These are phyloP conservation scores for Vanacampus margaritifer DNA, from an alignment of 2,113 vertebrate species.

Conservation along the genomic window DNA sequence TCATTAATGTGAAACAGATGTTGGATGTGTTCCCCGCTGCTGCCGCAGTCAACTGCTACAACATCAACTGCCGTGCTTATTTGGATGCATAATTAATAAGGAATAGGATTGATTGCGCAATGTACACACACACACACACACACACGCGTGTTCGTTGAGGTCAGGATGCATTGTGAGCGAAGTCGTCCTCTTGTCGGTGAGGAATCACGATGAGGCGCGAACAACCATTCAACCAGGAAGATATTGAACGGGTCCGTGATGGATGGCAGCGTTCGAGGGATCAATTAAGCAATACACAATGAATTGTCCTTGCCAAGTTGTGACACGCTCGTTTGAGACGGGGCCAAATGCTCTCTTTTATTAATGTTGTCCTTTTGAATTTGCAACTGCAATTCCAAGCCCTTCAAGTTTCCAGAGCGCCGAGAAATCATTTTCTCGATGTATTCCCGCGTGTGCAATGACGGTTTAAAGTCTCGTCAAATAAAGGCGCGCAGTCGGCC, in stretches of 20 bases:
- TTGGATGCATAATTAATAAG: constrained; percentile 52
- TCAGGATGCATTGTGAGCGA: constrained; percentile 17
- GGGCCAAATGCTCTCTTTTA: constrained; percentile 25
- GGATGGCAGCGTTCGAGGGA: constrained; percentile 70
- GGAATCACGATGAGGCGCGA: constrained; percentile 56
- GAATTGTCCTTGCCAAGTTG: constrained; percentile 70
- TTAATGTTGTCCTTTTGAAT: constrained; percentile 10
- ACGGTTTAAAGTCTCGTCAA: not conserved
- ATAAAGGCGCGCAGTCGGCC: not conserved
- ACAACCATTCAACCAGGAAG: constrained; percentile 59
- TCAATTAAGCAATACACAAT: constrained; percentile 75
- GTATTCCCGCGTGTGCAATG: constrained; percentile 4
- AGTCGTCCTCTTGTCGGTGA: constrained; percentile 22
- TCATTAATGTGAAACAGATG: constrained; percentile 69
- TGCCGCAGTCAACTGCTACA: constrained; percentile 25
- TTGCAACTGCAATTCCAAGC: not conserved
- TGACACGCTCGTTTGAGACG: constrained; percentile 74
- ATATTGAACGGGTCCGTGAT: constrained; percentile 66
- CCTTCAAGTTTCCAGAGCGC: not conserved
- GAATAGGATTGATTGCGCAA: constrained; percentile 19
- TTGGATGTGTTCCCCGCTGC: constrained; percentile 49
- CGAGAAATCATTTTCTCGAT: not conserved
- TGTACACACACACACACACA: no score
- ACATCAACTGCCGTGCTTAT: constrained; percentile 38
- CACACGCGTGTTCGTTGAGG: not conserved